phyloP scores from a whole-genome alignment of 2,797 vertebrate genomes.

The Phrynocephalus vlangalii region DNA sequence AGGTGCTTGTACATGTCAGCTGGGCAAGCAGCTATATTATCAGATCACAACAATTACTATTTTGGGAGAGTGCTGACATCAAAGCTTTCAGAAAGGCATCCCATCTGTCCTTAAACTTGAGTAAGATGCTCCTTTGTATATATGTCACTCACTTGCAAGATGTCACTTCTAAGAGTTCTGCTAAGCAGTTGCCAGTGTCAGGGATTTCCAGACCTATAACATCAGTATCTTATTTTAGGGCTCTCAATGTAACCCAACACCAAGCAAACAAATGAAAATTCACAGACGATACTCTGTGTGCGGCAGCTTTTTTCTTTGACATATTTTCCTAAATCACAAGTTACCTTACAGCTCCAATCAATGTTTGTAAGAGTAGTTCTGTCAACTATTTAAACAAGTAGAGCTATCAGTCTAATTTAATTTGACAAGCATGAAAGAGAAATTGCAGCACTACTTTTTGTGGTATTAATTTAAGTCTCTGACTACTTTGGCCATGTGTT shows the following conservation, averaged over 20 bases:
- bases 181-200: neutral
- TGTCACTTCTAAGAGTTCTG: neutral
- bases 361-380: neutral
- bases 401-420: neutral
- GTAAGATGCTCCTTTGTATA: constrained; percentile 1
- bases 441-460: constrained; percentile 11
- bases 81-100: neutral
- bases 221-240: neutral
- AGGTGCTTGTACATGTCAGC: neutral
- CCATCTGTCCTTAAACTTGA: neutral
- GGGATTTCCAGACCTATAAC: neutral
- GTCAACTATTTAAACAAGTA: neutral
- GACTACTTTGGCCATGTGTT: neutral
- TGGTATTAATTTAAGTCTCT: neutral
- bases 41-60: neutral
- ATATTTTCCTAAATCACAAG: neutral
- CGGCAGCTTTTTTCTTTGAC: neutral
- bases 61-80: neutral
- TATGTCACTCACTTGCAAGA: neutral
- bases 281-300: neutral
- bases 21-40: neutral
- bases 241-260: neutral
- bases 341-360: neutral
- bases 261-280: neutral
- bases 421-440: constrained; percentile 12